phyloP scores from a whole-genome alignment of 2,888 invertebrate species.

The Mesoligia furuncula region DNA sequence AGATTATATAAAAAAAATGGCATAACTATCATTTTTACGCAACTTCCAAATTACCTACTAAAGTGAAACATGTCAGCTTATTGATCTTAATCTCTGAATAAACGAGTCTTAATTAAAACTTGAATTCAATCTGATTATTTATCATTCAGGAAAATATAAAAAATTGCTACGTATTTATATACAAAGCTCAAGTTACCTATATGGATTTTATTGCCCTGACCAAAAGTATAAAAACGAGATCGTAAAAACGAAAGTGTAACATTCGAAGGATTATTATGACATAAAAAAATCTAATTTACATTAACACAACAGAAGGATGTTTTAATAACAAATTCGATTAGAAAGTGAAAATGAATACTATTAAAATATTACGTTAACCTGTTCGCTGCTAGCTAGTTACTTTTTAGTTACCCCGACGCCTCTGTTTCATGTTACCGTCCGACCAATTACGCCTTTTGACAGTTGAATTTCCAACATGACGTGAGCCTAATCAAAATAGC shows the following conservation, averaged over 20 bases:
- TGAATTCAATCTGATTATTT: slow-evolving; percentile 33
- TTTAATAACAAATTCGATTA: slow-evolving; percentile 40
- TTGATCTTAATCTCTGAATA: slow-evolving; percentile 52
- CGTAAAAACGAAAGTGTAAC: slow-evolving; percentile 61
- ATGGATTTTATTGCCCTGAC: slow-evolving; percentile 41
- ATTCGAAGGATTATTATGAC: slow-evolving; percentile 58
- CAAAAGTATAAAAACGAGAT: slow-evolving; percentile 40
- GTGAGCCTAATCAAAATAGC: slow-evolving; percentile 91
- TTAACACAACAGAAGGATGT: slow-evolving; percentile 35
- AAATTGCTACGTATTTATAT: slow-evolving; percentile 47
- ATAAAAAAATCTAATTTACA: slow-evolving; percentile 33
- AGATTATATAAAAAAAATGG: slow-evolving; percentile 20
- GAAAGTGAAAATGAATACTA: slow-evolving; percentile 51
- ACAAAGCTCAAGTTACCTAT: slow-evolving; percentile 40
- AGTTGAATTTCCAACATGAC: slow-evolving; percentile 91
- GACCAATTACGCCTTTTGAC: slow-evolving; percentile 91
- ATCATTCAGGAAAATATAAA: slow-evolving; percentile 30
- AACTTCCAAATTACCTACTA: slow-evolving; percentile 22
- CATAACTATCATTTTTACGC: slow-evolving; percentile 16
- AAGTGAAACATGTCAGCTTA: slow-evolving; percentile 48
- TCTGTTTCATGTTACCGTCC: slow-evolving; percentile 79
- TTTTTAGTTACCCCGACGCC: slow-evolving; percentile 66
- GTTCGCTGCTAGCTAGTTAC: slow-evolving; percentile 35
- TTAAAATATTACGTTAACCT: slow-evolving; percentile 47
- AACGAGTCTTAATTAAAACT: slow-evolving; percentile 58